A percentile compares a stretch with the other conserved stretches of the same genome.
Evolutionary conservation across 2,888 invertebrate genomes (phyloP).

Genomic region (Archips crataeganus): DNA sequence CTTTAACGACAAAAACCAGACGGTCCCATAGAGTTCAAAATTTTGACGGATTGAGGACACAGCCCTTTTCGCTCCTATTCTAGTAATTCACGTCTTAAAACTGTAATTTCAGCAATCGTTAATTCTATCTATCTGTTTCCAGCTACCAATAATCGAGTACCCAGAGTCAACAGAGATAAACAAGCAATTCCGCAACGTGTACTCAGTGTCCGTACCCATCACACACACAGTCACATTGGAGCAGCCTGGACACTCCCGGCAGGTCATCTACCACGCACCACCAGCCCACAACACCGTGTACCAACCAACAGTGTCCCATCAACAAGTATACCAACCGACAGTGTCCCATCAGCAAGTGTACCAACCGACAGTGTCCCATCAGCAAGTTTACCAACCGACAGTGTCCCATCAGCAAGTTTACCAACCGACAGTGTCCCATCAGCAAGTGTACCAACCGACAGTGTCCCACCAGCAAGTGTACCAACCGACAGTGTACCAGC

Average conservation of each 20-base stretch:
- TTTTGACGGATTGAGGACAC: too few relatives aligned
- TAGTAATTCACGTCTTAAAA: too few relatives aligned
- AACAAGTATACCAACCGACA: constrained; percentile 1
- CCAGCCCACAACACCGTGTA: constrained; percentile 21
- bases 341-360: not conserved
- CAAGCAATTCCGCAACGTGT: constrained; percentile 31
- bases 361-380: not conserved
- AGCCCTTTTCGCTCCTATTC: too few relatives aligned
- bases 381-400: not conserved
- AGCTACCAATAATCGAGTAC: constrained; percentile 42
- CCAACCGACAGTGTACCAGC: not conserved
- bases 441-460: constrained; percentile 2
- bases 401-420: not conserved
- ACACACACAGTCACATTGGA: constrained; percentile 34
- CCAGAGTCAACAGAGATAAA: constrained; percentile 39
- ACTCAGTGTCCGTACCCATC: constrained; percentile 37
- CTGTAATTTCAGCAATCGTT: too few relatives aligned
- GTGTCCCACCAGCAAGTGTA: too few relatives aligned
- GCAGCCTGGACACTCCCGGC: constrained; percentile 26
- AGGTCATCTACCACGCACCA: constrained; percentile 31
- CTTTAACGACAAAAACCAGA: too few relatives aligned
- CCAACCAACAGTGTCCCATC: constrained; percentile 1
- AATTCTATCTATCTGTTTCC: constrained; percentile 1
- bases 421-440: not conserved
- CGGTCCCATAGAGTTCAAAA: too few relatives aligned